Percentiles rank a stretch among this genome's conserved stretches.
Conservation (phyloP, 2,888 invertebrate species). For the Lutraria lutraria region DNA sequence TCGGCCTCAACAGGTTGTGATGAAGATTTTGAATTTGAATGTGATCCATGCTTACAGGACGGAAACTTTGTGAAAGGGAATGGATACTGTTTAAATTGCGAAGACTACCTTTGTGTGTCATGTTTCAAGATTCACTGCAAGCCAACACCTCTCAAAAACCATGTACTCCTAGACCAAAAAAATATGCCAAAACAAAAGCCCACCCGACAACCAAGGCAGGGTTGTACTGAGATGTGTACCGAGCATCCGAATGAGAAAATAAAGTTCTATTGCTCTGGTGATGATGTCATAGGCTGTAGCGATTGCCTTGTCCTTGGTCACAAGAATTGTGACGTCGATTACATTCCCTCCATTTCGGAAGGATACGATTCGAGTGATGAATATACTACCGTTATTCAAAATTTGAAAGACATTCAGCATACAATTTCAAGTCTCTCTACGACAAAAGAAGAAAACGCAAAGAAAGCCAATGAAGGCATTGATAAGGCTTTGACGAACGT, state of each 20-base stretch:
- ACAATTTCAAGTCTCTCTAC: background rate
- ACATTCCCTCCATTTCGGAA: slow-evolving; percentile 14
- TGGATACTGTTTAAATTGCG: slow-evolving; percentile 6
- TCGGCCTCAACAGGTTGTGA: background rate
- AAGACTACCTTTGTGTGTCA: slow-evolving; percentile 14
- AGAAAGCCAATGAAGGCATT: background rate
- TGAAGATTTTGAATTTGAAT: slow-evolving; percentile 1
- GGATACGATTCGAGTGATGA: background rate
- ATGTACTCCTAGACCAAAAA: background rate
- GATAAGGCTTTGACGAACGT: background rate
- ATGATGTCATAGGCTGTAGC: slow-evolving; percentile 2
- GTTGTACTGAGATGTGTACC: background rate
- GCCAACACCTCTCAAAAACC: background rate
- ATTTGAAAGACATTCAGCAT: background rate
- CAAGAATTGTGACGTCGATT: slow-evolving; percentile 20
- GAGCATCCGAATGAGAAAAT: background rate
- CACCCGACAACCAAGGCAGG: background rate
- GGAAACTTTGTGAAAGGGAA: background rate
- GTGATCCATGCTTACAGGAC: slow-evolving; percentile 22
- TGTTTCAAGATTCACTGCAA: slow-evolving; percentile 5
- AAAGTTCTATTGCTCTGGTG: slow-evolving; percentile 21
- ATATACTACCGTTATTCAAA: background rate
- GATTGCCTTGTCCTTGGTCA: slow-evolving; percentile 19
- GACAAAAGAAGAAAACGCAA: background rate
- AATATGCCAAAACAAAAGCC: slow-evolving; percentile 24